Evolutionary conservation across 2,113 vertebrate genomes (phyloP), one percentile per base, ranked within the genome.

Genomic region (Pterocles gutturalis): DNA sequence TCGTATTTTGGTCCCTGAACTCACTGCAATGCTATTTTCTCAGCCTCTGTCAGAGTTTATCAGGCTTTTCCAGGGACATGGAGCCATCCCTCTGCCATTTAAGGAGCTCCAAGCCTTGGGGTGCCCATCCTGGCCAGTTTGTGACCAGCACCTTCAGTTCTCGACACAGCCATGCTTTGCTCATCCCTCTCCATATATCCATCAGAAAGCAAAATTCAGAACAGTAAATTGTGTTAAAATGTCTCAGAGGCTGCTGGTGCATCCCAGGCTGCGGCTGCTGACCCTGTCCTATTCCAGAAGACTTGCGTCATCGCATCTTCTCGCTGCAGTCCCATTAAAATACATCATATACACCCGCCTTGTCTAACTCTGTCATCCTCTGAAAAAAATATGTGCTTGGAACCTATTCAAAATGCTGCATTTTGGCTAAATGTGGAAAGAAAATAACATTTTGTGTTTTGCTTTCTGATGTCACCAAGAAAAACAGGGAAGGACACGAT

Each of bases 291-390:
- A 0, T 2, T 10, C 21, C 26, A 43, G n/a, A 17, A 36, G 10
- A 25, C 18, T 3, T 11, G 15, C 20, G 41, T 25, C 7, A 1
- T 46, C 1, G 1, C 10, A 20, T 5, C 38, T 25, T 15, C 38
- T 17, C 5, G 18, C 5, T 49, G 36, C 31, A 20, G 31, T 15
- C 60, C 61, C 34, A 13, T 6, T 25, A 62, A 49, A 55, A 55
- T 8, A 31, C 13, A 13, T 10, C 29, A 22, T 25, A n/a, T 8
- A 25, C 6, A 36, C 31, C 20, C 12, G 41, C 18, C 18, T 34
- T 48, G 46, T 43, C 53, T 24, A 36, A 54, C 20, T 43, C 25
- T 22, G n/a, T 14, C 29, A 66, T 72, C 34, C 60, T 13, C 54
- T 19, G 13, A 41, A 58, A 48, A 38, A 34, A 36, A 33, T 8